Base-by-base conservation (phyloP, 2,113 vertebrate species). In the Himantopus leucocephalus region DNA sequence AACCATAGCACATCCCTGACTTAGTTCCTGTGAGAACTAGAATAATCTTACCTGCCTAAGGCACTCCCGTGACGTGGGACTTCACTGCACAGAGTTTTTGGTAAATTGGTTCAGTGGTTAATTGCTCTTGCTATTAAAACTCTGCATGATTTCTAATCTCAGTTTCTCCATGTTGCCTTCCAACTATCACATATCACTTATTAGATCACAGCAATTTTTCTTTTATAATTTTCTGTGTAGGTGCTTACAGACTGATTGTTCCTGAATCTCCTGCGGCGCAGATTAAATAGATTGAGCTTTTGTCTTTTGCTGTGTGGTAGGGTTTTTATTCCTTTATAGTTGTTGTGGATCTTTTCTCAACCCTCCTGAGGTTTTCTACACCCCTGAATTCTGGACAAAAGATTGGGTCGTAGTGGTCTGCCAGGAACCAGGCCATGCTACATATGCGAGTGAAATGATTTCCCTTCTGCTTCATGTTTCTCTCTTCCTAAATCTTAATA, bases 221-320 rank as follows among this genome's bases (percentile, higher is more conserved):
- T 95, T 64, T 39, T 52, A 23, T 62, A n/a, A 72, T 86, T 81
- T 94, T 95, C 72, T 91, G 22, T 85, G 59, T 89, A 87, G 86
- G 37, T 95, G 77, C 35, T 80, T 91, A 60, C 11, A 81, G 83
- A 64, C 39, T 77, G 50, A 56, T 55, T 89, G 73, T 89, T 96
- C 37, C 77, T 41, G 75, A 64, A 47, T 81, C 37, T 94, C 73
- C 77, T 2, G 0, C 3, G 3, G 64, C 91, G 70, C 19, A 8
- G 1, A 60, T 90, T 72, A 78, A 78, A 79, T 85, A 72, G 73
- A 32, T 29, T 24, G 72, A 81, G 63, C 18, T 88, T 94, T 95
- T 95, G 50, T 87, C 52, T 78, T 91, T 74, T 63, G 27, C 41
- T 84, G 8, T 84, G 48, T 64, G 30, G 24, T 78, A 64, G 63